Evolutionary conservation across 1,140 invertebrate genomes (phyloP), one percentile per base, ranked within the genome.

Genomic region (Paraescarpia echinospica): DNA sequence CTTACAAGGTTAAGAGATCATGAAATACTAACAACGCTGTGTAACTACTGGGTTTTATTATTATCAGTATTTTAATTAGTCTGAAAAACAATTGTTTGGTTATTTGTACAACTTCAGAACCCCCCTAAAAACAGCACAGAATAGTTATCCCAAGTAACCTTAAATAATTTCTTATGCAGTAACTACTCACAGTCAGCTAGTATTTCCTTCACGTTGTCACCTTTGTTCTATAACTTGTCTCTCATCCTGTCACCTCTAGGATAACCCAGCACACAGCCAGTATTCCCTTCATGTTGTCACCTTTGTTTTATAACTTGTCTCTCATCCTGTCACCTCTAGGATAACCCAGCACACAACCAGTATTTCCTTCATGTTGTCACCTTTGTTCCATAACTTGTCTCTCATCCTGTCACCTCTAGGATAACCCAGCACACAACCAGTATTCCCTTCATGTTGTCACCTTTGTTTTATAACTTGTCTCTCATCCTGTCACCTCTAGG

Each of bases 261-360:
- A 95, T 33, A 96, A 95, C 93, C 94, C 94, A 35, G 94, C 93
- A 89, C 94, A 98, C 94, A 96, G n/a, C 12, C 41, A 41, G 41
- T 41, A 18, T 77, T 18, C 27, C 59, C 59, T 77, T 27, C 27
- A 27, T 77, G 27, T 77, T 77, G 59, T 77, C 59, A 77, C 59
- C 27, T 41, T 41, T 6, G 41, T 4, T 41, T n/a, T 34, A 2
- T 90, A 90, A 22, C 18, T 90, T 22, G 35, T 5, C 34, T 90
- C 89, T 89, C 92, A 48, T 35, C 41, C 91, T 92, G 88, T 93
- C 35, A n/a, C 35, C 94, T 94, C 18, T 97, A 98, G 94, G 94
- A 95, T 33, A 96, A 95, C 93, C 94, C 94, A 35, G 94, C 93
- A 89, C 94, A 98, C 94, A 96, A n/a, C 12, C 41, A 41, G 41